Evolutionary conservation across 2,113 vertebrate genomes (phyloP).

Genomic region (Mus spicilegus): DNA sequence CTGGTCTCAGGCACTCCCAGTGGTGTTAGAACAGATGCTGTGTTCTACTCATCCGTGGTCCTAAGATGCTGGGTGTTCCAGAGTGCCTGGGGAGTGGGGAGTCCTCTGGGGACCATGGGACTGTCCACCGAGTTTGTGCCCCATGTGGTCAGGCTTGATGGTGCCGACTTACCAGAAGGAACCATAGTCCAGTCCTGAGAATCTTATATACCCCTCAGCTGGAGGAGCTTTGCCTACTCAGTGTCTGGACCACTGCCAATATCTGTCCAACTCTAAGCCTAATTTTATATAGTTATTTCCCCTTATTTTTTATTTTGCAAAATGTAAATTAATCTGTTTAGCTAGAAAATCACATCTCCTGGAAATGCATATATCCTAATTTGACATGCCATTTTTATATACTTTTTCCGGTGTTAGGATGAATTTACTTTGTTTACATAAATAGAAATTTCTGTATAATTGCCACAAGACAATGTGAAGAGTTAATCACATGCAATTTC

Average conservation of each 20-base stretch:
- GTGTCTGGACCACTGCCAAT: constrained; percentile 73
- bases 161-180: too few relatives aligned
- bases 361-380: constrained; percentile 86
- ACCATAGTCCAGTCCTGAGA: not conserved
- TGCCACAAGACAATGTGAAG: constrained; percentile 80
- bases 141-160: too few relatives aligned
- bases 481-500: constrained; percentile 77
- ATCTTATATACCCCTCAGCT: constrained; percentile 59
- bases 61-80: too few relatives aligned
- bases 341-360: constrained; percentile 82
- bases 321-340: constrained; percentile 83
- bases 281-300: constrained; percentile 84
- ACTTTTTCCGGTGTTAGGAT: constrained; percentile 84
- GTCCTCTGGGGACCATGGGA: too few relatives aligned
- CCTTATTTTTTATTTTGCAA: constrained; percentile 86
- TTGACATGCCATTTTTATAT: constrained; percentile 86
- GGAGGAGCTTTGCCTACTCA: constrained; percentile 70
- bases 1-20: too few relatives aligned
- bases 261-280: constrained; percentile 83
- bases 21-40: too few relatives aligned
- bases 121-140: too few relatives aligned
- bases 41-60: too few relatives aligned
- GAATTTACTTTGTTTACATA: constrained; percentile 88
- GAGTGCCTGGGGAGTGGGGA: too few relatives aligned
- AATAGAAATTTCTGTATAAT: constrained; percentile 84